Evolutionary conservation across 2,113 vertebrate genomes (phyloP).

Genomic region (Diadophis punctatus): DNA sequence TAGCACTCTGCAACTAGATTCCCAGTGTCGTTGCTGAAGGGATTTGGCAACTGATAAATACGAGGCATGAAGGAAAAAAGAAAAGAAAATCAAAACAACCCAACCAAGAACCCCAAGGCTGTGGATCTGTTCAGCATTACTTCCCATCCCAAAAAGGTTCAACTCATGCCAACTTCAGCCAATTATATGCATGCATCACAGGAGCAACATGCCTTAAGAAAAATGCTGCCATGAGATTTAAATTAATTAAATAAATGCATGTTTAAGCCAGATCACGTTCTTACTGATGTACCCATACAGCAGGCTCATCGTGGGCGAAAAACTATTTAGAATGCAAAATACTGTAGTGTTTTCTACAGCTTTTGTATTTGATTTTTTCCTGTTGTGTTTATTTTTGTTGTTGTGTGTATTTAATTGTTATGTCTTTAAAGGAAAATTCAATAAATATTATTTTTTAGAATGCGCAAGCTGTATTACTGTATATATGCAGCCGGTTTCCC

Average conservation of each 20-base stretch:
- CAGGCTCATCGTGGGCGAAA: background rate
- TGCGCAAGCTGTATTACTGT: background rate
- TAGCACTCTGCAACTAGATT: background rate
- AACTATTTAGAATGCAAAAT: background rate
- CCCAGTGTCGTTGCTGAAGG: background rate
- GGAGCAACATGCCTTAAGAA: background rate
- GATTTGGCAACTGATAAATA: background rate
- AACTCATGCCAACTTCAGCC: background rate
- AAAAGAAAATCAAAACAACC: background rate
- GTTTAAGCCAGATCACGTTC: background rate
- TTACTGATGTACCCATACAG: background rate
- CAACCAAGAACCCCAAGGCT: background rate
- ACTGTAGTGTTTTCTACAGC: too few relatives aligned
- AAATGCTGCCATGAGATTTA: background rate
- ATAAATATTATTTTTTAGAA: too few relatives aligned
- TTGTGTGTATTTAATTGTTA: too few relatives aligned
- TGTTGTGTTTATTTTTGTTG: too few relatives aligned
- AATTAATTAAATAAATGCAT: background rate
- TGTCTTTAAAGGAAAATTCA: too few relatives aligned
- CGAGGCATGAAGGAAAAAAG: background rate
- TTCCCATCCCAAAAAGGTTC: background rate
- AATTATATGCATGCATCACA: background rate
- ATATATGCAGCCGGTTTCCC: background rate
- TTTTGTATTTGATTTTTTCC: too few relatives aligned
- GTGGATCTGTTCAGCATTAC: background rate